These are phyloP conservation scores for Podarcis siculus DNA, from an alignment of 2,797 vertebrate species.

Conservation along the genomic window DNA sequence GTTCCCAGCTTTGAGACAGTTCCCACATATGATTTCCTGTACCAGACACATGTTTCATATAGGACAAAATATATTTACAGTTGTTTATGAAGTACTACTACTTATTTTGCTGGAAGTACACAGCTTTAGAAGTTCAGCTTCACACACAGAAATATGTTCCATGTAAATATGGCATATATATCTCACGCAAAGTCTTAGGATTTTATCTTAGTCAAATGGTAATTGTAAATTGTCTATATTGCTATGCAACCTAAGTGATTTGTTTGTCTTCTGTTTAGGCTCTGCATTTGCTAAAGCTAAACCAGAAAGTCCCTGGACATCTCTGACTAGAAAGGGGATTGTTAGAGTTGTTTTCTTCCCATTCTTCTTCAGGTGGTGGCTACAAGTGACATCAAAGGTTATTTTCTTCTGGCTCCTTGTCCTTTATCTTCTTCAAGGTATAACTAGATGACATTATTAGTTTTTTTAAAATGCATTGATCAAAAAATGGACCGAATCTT, in stretches of 20 bases:
- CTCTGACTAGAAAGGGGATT: slow-evolving; percentile 97
- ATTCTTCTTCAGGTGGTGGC: slow-evolving; percentile 98
- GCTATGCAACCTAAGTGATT: neutral
- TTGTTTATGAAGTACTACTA: neutral
- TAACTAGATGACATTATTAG: slow-evolving; percentile 49
- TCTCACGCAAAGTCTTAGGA: too few species aligned
- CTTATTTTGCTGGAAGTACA: neutral
- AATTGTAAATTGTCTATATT: neutral
- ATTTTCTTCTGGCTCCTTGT: slow-evolving; percentile 93
- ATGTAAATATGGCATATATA: neutral
- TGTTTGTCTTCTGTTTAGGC: slow-evolving; percentile 76
- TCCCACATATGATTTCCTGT: too few species aligned
- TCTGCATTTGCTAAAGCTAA: slow-evolving; percentile 99
- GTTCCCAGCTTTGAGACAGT: too few species aligned
- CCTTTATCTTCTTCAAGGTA: slow-evolving; percentile 97
- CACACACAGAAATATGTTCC: neutral
- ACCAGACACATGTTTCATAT: too few species aligned
- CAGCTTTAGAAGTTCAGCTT: neutral
- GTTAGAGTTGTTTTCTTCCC: slow-evolving; percentile 98
- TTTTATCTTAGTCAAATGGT: neutral
- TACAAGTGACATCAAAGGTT: slow-evolving; percentile 95
- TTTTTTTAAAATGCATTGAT: slow-evolving; percentile 9
- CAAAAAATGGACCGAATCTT: neutral
- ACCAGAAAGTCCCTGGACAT: slow-evolving; percentile 98
- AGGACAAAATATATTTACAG: too few species aligned